A percentile compares a stretch with the other conserved stretches of the same genome.
Evolutionary conservation across 2,797 vertebrate genomes (phyloP).

Genomic region (Potorous gilbertii): DNA sequence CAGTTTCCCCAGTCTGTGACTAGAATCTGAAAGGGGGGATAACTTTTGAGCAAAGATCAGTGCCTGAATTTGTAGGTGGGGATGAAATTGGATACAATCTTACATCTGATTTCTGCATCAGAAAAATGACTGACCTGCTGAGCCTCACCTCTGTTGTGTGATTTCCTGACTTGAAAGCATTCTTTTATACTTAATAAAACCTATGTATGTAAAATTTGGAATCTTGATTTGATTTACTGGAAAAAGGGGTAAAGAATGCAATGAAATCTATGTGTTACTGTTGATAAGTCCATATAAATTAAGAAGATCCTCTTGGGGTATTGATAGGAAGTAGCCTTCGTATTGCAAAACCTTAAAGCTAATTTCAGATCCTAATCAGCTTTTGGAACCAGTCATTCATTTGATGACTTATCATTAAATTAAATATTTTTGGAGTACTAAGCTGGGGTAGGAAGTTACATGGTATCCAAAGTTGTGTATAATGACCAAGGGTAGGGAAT

Average conservation of each 20-base stretch:
- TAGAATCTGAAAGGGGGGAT: neutral
- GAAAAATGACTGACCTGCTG: neutral
- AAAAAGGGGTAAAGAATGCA: neutral
- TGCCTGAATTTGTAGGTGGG: neutral
- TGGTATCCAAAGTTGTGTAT: neutral
- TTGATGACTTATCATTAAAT: neutral
- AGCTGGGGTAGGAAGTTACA: neutral
- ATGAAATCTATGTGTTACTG: neutral
- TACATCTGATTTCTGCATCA: constrained; percentile 18
- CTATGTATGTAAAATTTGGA: neutral
- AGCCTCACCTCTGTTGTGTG: neutral
- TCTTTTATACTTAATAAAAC: neutral
- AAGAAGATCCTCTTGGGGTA: neutral
- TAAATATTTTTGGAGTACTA: neutral
- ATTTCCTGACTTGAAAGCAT: neutral
- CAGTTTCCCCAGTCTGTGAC: neutral
- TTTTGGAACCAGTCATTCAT: neutral
- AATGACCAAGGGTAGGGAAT: too few relatives aligned
- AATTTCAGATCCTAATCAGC: neutral
- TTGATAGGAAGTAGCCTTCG: neutral
- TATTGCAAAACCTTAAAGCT: neutral
- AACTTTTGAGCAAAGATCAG: neutral
- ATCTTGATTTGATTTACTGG: neutral
- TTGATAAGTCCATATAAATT: neutral
- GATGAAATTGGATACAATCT: neutral